Evolutionary conservation across 2,113 vertebrate species (phyloP), one percentile per base, ranked within the genome.

Genomic region (Tetrao urogallus): DNA sequence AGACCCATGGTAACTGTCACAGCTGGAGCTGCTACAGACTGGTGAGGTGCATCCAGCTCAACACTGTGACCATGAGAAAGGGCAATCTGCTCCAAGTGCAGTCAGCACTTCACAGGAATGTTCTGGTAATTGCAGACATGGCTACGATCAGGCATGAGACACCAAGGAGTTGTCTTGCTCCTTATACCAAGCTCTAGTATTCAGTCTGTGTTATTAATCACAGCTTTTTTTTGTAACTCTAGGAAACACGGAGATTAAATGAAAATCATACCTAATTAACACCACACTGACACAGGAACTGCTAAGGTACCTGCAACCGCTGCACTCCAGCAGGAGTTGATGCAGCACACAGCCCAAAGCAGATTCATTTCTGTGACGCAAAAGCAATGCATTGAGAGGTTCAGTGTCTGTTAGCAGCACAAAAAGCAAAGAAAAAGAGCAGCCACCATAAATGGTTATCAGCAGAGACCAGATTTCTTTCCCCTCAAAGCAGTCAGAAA

Each of bases 361-460:
- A 80, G 77, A 82, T 19, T 47, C 30, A 56, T 80, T 56, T 52
- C 40, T 52, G 69, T 10, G 72, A 69, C 80, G 81, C 60, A 61
- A 69, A 79, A 93, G 45, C 38, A 77, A 90, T 5, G 15, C 36
- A 54, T 66, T 89, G 75, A 91, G 89, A 78, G 36, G 87, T 74
- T 83, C 67, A 5, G 88, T 95, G 88, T 92, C 87, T 79, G 71
- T 69, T 58, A 94, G 84, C 92, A 96, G 90, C 77, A 86, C 28
- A 84, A 95, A 52, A 20, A 91, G 47, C 10, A 91, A 90, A 94
- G 47, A 30, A 88, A 71, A 80, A 82, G 64, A 95, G 94, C 54
- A 95, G 93, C 82, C 50, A 94, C 63, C 47, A 80, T 48, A 89
- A 80, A 87, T 52, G 71, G 45, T 63, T 70, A n/a, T 64, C 25